These are phyloP conservation scores for Kryptopterus vitreolus DNA, from an alignment of 2,797 vertebrate genomes.

Conservation along the genomic window DNA sequence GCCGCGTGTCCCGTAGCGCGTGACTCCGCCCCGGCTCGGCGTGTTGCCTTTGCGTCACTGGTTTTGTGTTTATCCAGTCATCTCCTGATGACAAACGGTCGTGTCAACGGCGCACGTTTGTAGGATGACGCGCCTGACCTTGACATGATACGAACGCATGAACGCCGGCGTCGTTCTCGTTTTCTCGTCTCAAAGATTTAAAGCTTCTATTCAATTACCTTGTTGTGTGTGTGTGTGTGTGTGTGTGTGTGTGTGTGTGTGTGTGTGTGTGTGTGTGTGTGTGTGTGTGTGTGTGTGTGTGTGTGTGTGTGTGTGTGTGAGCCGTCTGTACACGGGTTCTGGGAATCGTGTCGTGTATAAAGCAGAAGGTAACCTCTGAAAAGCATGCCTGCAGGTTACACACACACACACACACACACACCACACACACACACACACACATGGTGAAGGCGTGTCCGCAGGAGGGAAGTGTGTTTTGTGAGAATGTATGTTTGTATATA, in stretches of 20 bases:
- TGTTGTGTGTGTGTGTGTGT: neutral
- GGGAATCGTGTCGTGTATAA: neutral
- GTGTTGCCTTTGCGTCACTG: neutral
- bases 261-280: neutral
- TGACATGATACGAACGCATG: slow-evolving; percentile 6
- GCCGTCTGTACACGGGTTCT: neutral
- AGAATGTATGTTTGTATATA: slow-evolving; percentile 10
- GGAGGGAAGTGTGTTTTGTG: neutral
- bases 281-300: slow-evolving; percentile 4
- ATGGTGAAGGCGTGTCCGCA: neutral
- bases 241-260: slow-evolving; percentile 20
- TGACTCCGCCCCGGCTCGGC: neutral
- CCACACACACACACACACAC: neutral
- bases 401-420: too few relatives aligned
- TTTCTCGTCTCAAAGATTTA: neutral
- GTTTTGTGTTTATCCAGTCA: neutral
- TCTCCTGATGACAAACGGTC: neutral
- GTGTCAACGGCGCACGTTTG: neutral
- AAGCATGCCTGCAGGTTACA: neutral
- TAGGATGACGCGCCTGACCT: slow-evolving; percentile 30
- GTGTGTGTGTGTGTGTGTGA: slow-evolving; percentile 28
- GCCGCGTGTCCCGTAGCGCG: neutral
- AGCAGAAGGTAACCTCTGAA: neutral
- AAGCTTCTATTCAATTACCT: neutral
- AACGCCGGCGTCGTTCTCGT: neutral